Conservation (phyloP, 2,797 vertebrate genomes). For the Distichodus sexfasciatus region DNA sequence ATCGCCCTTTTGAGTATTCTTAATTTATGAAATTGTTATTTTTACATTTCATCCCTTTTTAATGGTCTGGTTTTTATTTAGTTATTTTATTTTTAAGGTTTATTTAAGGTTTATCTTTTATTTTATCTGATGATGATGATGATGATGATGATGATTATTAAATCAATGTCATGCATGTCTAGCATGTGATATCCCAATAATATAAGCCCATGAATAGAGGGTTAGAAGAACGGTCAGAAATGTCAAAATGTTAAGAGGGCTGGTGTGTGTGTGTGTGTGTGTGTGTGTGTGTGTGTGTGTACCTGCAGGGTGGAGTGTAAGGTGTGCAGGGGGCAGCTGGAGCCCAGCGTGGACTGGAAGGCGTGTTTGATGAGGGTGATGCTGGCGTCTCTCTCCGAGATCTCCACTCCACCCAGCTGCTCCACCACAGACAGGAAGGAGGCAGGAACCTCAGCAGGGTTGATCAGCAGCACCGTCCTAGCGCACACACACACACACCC, state of each 20-base stretch:
- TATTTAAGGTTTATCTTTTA: no score
- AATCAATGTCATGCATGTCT: no score
- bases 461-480: constrained; percentile 91
- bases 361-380: constrained; percentile 84
- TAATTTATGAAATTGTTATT: no score
- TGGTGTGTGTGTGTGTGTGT: background rate
- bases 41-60: no score
- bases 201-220: no score
- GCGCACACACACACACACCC: constrained; percentile 61
- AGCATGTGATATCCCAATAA: no score
- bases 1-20: no score
- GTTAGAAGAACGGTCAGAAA: no score
- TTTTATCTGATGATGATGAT: no score
- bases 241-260: background rate
- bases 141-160: no score
- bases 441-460: constrained; percentile 80
- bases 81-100: no score
- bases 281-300: constrained; percentile 17
- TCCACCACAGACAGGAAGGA: constrained; percentile 86
- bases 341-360: constrained; percentile 86
- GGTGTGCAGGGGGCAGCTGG: constrained; percentile 71
- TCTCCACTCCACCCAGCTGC: constrained; percentile 74
- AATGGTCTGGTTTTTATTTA: no score
- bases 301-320: constrained; percentile 82
- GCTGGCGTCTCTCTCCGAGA: constrained; percentile 69